Evolutionary conservation across 2,113 vertebrate species (phyloP).

Genomic region (Sigmodon hispidus): DNA sequence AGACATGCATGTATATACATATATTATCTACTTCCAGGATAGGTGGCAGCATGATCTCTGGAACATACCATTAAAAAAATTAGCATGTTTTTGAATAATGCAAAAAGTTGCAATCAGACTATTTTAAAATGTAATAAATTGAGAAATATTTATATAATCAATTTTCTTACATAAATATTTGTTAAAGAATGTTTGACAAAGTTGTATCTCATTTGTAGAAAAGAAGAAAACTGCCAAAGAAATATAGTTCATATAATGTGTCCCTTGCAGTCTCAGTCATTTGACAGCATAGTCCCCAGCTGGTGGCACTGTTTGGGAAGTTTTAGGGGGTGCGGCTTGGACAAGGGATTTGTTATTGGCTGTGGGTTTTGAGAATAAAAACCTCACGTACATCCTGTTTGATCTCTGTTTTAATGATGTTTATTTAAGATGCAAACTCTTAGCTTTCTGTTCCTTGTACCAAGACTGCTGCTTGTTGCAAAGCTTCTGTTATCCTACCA

Average conservation of each 20-base stretch:
- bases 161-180: neutral
- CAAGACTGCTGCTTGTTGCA: neutral
- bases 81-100: neutral
- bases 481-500: neutral
- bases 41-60: neutral
- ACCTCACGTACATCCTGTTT: neutral
- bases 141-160: neutral
- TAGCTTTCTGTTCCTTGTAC: neutral
- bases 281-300: neutral
- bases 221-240: neutral
- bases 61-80: neutral
- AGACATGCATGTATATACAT: too few species aligned
- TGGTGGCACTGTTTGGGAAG: too few species aligned
- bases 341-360: neutral
- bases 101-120: neutral
- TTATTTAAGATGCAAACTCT: neutral
- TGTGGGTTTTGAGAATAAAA: neutral
- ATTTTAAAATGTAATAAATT: neutral
- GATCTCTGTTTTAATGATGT: neutral
- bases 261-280: neutral
- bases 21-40: neutral
- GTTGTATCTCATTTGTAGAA: neutral
- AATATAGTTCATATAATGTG: neutral
- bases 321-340: neutral
- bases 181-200: neutral